Evolutionary conservation across 2,888 invertebrate genomes (phyloP), one percentile per base, ranked within the genome.

Genomic region (Antheraea yamamai): DNA sequence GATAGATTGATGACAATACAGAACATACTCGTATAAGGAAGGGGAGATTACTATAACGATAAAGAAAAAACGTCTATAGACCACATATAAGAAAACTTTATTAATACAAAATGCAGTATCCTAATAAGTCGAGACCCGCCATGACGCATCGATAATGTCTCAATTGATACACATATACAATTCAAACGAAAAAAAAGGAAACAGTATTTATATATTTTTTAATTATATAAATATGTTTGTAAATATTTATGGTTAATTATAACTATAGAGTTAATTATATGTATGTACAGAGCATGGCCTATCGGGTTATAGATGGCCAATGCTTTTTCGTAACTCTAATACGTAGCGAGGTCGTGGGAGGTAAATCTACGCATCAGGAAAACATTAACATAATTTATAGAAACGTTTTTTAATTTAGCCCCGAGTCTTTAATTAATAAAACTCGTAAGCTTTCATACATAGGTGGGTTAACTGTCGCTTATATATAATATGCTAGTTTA

Each of bases 41-140:
- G 7, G 7, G 20, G 20, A n/a, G 6, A 20, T 55, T 55, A 55
- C 4, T 55, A 66, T 66, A 66, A 30, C 30, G 4, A 39, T 6
- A 39, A 20, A 70, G 35, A 39, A 68, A 68, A 68, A 35, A 35
- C n/a, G 6, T 70, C 39, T 39, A 39, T 70, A 70, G 70, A 70
- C 70, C 92, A 94, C 94, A 93, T 93, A 92, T 92, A 92, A 94
- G 92, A 93, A 93, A 92, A 91, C 85, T 93, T 89, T 94, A 94
- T 92, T 93, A 91, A 89, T 93, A 93, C 88, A 92, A 94, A 94
- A 93, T 90, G 90, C 91, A 90, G 84, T 89, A 83, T 84, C 70
- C 70, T 70, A 70, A 39, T 39, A 39, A n/a, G 23, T 70, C 72
- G 72, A 55, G 26, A 30, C 30, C 52, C n/a, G 20, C 52, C 0